Base-by-base conservation (phyloP, 2,797 vertebrate genomes). In the Eutrigla gurnardus region DNA sequence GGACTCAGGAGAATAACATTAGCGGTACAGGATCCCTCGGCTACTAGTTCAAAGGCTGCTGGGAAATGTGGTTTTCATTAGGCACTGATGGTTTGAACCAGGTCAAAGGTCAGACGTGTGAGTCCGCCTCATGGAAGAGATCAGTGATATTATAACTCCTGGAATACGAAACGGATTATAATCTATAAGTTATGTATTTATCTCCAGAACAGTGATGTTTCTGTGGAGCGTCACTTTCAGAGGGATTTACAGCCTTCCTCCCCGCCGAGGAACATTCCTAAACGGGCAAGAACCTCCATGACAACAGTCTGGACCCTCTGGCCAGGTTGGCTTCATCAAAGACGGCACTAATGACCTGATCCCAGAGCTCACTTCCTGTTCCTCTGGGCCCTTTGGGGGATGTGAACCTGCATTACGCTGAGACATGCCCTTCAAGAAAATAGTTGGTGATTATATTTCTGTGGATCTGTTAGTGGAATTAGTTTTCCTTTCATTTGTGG, bases 1-100 rank as follows among this genome's bases (percentile, higher is more conserved):
- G 87, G 90, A 86, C 58, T 60, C 33, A 83, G 70, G 79, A 76
- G 79, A 87, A 85, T 87, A 70, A 81, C 81, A 87, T 89, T 80
- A 81, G 61, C 64, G 45, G 72, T 65, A 47, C 78, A 57, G 71
- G 69, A 7, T 71, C 74, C 65, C 72, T 68, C 61, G 75, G 77
- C 71, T 43, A n/a, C 60, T 42, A 35, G 77, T 73, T 89, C 80
- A 80, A 85, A 92, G 49, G 35, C 4, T 4, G 36, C 25, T 25
- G 25, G 57, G 4, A 72, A 86, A 85, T 81, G 63, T 91, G 89
- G 11, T 79, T 88, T 88, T 85, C 76, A 83, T 92, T 89, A 90
- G 65, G 64, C 57, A 45, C 63, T 75, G 79, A 77, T 84, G 73
- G 43, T 87, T 87, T 68, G 61, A 84, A 88, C 70, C 65, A 35